Percentiles rank a stretch among this genome's conserved stretches.
Evolutionary conservation across 2,888 invertebrate genomes (phyloP).

Genomic region (Drosophila pseudotakahashii): DNA sequence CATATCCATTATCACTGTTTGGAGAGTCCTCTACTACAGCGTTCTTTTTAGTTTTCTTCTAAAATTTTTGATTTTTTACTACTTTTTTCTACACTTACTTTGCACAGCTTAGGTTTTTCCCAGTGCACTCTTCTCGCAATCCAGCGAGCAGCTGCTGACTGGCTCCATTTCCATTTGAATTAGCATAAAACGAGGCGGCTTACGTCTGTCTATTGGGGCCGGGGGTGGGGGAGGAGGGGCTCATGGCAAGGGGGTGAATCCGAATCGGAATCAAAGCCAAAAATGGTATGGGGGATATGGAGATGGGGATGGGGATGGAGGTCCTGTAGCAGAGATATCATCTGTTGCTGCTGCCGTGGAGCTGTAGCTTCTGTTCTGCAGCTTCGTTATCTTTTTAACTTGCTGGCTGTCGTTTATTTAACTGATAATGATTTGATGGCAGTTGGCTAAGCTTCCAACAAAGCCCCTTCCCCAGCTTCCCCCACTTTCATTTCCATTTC

Average conservation of each 20-base stretch:
- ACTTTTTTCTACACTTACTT: too few species aligned
- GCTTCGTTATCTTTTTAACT: slow-evolving; percentile 79
- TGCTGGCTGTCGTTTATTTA: slow-evolving; percentile 77
- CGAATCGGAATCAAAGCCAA: slow-evolving; percentile 38
- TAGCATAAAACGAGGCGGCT: slow-evolving; percentile 79
- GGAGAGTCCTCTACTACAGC: too few species aligned
- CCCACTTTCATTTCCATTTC: slow-evolving; percentile 12
- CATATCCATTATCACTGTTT: too few species aligned
- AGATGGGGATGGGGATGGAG: not conserved
- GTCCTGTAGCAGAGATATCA: slow-evolving; percentile 57
- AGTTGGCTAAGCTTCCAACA: slow-evolving; percentile 78
- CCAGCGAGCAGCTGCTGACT: slow-evolving; percentile 72
- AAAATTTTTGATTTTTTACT: too few species aligned
- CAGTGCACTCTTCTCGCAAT: slow-evolving; percentile 22
- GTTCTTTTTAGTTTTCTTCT: too few species aligned
- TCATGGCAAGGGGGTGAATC: slow-evolving; percentile 24
- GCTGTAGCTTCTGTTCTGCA: slow-evolving; percentile 45
- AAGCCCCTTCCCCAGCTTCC: slow-evolving; percentile 49
- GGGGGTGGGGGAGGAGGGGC: slow-evolving; percentile 32
- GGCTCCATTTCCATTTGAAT: slow-evolving; percentile 79
- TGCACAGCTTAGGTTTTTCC: not conserved
- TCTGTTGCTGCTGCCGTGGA: slow-evolving; percentile 63
- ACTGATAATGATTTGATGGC: slow-evolving; percentile 78
- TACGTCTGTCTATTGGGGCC: slow-evolving; percentile 76
- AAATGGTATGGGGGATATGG: not conserved